Evolutionary conservation across 1,140 invertebrate species (phyloP), one percentile per base, ranked within the genome.

Genomic region (Pseudomyrmex pallidus): DNA sequence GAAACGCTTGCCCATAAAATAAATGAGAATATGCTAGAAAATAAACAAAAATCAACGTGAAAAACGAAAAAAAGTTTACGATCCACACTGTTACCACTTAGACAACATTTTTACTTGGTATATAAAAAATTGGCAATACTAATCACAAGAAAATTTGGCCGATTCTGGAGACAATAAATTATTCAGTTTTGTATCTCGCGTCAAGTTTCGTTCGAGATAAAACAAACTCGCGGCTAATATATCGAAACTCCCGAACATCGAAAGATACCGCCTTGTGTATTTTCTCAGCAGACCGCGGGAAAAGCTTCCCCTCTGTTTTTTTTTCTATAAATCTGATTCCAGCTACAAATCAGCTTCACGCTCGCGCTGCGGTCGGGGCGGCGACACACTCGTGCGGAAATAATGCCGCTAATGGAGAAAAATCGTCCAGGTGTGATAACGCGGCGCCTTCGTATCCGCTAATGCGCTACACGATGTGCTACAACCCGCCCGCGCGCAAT

Each of bases 341-440:
- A 83, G 86, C 87, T 88, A 88, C 86, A 88, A 88, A 88, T 88
- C 86, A 88, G 86, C 64, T 50, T 25, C 74, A 61, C 82, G 72
- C 66, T 80, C 76, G 83, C 72, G 86, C n/a, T n/a, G n/a, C 72
- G 80, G 74, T 82, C 86, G 20, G 76, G 25, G 54, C 62, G 73
- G 46, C 74, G 59, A 84, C 74, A 85, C 64, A 72, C 76, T 73
- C 83, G 86, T 52, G 73, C 73, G 77, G 54, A 67, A 88, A 88
- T 77, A 89, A 88, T 86, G 77, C 86, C 86, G 44, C 86, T 89
- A 89, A 89, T 89, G 84, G 86, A 89, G 87, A 89, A 89, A 88
- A 89, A 89, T 89, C 84, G 85, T 68, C 86, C 86, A 88, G 86
- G 87, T 89, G 87, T 85, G 87, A 89, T 89, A 89, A 89, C 87